Evolutionary conservation across 2,888 invertebrate species (phyloP).

Genomic region (Tetramorium bicarinatum): DNA sequence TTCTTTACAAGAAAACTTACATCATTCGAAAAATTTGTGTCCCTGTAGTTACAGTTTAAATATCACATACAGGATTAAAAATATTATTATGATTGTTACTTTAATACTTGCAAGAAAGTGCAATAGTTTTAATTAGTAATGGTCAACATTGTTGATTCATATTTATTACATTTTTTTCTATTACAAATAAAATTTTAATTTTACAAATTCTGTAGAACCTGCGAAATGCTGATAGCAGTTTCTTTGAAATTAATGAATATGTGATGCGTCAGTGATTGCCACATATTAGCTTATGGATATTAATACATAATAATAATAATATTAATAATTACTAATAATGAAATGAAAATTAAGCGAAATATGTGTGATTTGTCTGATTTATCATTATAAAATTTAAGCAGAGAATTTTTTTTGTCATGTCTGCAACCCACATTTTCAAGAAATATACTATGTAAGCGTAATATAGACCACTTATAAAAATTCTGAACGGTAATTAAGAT

Average conservation of each 20-base stretch:
- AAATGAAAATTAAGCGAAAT: background rate
- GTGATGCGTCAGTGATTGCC: background rate
- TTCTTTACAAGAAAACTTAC: conserved; percentile 1
- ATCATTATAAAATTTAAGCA: background rate
- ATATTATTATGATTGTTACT: background rate
- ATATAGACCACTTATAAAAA: conserved; percentile 73
- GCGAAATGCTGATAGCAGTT: background rate
- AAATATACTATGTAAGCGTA: conserved; percentile 22
- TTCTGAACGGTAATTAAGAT: conserved; percentile 80
- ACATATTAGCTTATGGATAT: background rate
- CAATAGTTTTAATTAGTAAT: background rate
- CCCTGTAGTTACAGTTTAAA: background rate
- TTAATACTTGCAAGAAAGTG: background rate
- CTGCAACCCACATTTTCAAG: conserved; percentile 55
- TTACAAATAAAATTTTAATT: background rate
- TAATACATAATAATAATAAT: background rate
- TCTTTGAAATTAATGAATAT: background rate
- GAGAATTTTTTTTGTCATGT: background rate
- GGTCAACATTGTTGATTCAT: background rate
- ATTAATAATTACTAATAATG: background rate
- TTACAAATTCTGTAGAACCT: background rate
- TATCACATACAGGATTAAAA: background rate
- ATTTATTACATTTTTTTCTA: background rate
- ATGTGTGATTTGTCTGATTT: background rate
- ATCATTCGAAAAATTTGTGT: conserved; percentile 29